Percentiles rank a stretch among this genome's conserved stretches.
Conservation (phyloP, 2,113 vertebrate genomes). For the Fukomys damarensis region DNA sequence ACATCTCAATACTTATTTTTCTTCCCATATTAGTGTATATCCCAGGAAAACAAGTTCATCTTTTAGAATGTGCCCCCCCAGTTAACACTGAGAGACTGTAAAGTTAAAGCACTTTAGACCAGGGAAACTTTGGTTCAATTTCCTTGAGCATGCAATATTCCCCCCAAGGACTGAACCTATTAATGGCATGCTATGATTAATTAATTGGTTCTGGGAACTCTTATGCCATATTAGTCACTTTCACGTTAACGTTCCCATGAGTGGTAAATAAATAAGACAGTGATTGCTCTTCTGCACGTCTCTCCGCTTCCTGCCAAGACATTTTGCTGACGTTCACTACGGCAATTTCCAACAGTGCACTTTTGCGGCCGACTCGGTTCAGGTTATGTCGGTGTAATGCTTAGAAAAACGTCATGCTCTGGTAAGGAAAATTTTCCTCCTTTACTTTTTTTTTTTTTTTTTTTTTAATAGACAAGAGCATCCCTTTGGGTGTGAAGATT, state of each 20-base stretch:
- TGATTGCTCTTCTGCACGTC: constrained; percentile 46
- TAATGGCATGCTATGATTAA: constrained; percentile 71
- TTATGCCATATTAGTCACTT: constrained; percentile 58
- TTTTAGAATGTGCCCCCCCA: neutral
- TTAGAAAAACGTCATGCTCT: constrained; percentile 56
- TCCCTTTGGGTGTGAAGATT: constrained; percentile 56
- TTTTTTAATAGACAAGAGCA: constrained; percentile 61
- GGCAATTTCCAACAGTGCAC: constrained; percentile 49
- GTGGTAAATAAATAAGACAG: constrained; percentile 38
- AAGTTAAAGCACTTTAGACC: constrained; percentile 31
- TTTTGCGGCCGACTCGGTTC: constrained; percentile 1
- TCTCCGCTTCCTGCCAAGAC: constrained; percentile 50
- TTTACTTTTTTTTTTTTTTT: constrained; percentile 59
- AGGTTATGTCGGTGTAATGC: constrained; percentile 62
- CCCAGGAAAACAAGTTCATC: neutral
- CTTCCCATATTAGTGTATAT: neutral
- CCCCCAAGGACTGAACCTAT: constrained; percentile 39
- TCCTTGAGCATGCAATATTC: constrained; percentile 27
- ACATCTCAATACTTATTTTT: neutral
- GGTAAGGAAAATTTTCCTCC: constrained; percentile 59
- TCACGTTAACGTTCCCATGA: constrained; percentile 63
- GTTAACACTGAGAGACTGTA: neutral
- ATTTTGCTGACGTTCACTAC: constrained; percentile 54
- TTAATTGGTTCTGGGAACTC: constrained; percentile 65
- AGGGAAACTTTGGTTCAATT: constrained; percentile 57